Percentiles rank a stretch among this genome's conserved stretches.
phyloP scores from a whole-genome alignment of 2,888 invertebrate species.

The Hypsopygia costalis region DNA sequence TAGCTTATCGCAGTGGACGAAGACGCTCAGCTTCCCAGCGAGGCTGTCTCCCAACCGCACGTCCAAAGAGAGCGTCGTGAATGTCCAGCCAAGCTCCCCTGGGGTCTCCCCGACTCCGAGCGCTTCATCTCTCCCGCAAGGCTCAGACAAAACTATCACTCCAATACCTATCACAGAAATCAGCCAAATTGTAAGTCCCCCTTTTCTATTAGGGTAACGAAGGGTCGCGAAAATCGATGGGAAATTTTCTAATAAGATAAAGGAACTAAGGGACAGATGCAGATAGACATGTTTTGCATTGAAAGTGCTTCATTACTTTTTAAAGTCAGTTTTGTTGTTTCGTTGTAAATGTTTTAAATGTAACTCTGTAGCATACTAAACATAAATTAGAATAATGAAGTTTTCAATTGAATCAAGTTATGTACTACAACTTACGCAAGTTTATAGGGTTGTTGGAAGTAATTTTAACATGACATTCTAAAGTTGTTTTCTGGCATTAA shows the following conservation, averaged over 20 bases:
- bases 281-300: constrained; percentile 36
- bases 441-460: no score
- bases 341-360: constrained; percentile 20
- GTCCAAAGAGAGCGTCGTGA: constrained; percentile 85
- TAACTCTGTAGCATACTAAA: background rate
- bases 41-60: constrained; percentile 90
- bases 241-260: constrained; percentile 17
- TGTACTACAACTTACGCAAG: no score
- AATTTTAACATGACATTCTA: no score
- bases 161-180: constrained; percentile 84
- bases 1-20: constrained; percentile 94
- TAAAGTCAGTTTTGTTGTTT: constrained; percentile 36
- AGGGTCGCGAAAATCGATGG: constrained; percentile 4
- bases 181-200: constrained; percentile 83
- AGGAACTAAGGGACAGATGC: constrained; percentile 14
- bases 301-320: constrained; percentile 41
- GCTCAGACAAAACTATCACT: constrained; percentile 77
- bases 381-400: background rate
- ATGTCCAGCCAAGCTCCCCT: constrained; percentile 77
- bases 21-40: constrained; percentile 93
- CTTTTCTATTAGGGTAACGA: constrained; percentile 9
- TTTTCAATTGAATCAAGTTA: background rate
- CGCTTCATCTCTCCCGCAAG: constrained; percentile 79
- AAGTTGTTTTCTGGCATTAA: no score
- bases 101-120: constrained; percentile 83